Evolutionary conservation across 2,797 vertebrate genomes (phyloP).

Genomic region (Microctenopoma steveboyesi): DNA sequence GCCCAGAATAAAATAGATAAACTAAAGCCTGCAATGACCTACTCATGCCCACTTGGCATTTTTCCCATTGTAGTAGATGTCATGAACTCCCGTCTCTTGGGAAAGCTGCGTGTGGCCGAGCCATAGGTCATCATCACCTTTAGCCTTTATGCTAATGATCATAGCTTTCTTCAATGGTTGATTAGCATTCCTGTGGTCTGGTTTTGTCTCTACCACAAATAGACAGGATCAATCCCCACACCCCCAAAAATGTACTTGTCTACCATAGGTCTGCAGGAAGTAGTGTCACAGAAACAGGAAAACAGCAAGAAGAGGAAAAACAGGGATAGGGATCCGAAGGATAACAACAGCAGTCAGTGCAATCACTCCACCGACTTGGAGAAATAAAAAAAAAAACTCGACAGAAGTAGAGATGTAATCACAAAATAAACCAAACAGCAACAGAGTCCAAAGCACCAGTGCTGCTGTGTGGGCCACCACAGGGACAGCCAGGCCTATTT

Average conservation of each 20-base stretch:
- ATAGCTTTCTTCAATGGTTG: constrained; percentile 68
- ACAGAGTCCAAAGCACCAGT: constrained; percentile 28
- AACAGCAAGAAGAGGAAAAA: constrained; percentile 85
- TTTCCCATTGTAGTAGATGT: constrained; percentile 78
- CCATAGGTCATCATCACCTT: constrained; percentile 74
- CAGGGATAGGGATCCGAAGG: constrained; percentile 88
- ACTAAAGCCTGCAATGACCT: constrained; percentile 61
- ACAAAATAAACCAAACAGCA: constrained; percentile 35
- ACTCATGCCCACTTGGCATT: constrained; percentile 81
- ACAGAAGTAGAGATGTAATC: constrained; percentile 35
- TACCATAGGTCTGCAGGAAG: constrained; percentile 91
- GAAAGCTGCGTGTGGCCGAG: constrained; percentile 78
- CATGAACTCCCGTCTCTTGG: constrained; percentile 77
- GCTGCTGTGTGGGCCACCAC: constrained; percentile 47
- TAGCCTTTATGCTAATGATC: constrained; percentile 83
- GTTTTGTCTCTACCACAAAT: constrained; percentile 73
- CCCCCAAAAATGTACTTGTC: constrained; percentile 83
- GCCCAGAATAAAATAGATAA: constrained; percentile 65
- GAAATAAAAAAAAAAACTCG: not conserved
- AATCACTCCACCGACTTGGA: constrained; percentile 84
- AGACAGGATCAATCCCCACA: constrained; percentile 54
- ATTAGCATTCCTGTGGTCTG: constrained; percentile 79
- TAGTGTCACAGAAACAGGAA: constrained; percentile 87
- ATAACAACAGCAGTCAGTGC: constrained; percentile 86
- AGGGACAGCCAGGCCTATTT: constrained; percentile 38